Base-by-base conservation (phyloP, 2,113 vertebrate species). In the Neodontobutis hainanensis region DNA sequence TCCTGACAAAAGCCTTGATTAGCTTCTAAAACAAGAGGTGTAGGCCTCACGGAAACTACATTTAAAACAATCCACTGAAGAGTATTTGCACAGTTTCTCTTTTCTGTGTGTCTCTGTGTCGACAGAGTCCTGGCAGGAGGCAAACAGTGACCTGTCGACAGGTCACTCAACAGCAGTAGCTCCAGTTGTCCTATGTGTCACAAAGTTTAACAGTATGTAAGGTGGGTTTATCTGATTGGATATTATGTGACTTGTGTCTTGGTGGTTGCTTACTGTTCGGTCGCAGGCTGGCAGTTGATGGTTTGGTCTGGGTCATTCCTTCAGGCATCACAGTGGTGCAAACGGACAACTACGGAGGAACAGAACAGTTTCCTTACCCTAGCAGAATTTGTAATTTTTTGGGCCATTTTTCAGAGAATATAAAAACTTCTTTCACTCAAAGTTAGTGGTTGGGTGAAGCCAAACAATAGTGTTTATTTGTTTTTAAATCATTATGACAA, bases 21-120 rank as follows among this genome's bases (percentile, higher is more conserved):
- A n/a, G 6, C 34, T 6, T 7, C 32, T 55, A 32, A 6, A 55
- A 36, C 32, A 55, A 12, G 7, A 36, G 12, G 46, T 59, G 11
- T 75, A 75, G 10, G 40, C 52, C 40, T 64, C 51, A 3, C 50
- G 32, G 11, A 64, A 64, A n/a, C 55, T 65, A 46, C 73, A 75
- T 2, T 32, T 8, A 32, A 64, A 38, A 12, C 42, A 34, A 14
- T 75, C 73, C 52, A 46, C 47, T n/a, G 48, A 10, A 2, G 65
- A 52, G 47, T 75, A 75, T 0, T 1, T 12, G 34, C 51, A 58
- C 32, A 59, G 11, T 1, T 27, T 46, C 36, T 5, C 0, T 5
- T 0, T 64, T 52, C 71, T 14, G 49, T 8, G 58, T 19, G 44
- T 36, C 11, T 38, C 11, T 6, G 43, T 43, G 15, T 32, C 8